Percentiles rank a stretch among this genome's conserved stretches.
These are phyloP conservation scores for Smittia aterrima DNA, from an alignment of 2,888 invertebrate genomes.

Conservation along the genomic window DNA sequence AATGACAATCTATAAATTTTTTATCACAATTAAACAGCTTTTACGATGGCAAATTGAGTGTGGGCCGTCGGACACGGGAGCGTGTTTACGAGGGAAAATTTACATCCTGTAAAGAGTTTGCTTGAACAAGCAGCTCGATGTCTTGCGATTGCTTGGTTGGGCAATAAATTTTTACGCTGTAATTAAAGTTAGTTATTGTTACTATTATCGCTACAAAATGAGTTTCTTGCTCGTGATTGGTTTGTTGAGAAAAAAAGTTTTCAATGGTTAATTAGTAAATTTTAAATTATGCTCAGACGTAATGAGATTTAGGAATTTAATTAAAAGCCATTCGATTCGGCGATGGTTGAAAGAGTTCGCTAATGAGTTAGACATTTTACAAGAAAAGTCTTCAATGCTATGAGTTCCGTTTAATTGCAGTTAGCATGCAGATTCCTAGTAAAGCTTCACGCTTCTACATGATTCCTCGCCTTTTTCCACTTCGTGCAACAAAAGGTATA, in stretches of 20 bases:
- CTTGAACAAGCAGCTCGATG: neutral
- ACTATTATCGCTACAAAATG: neutral
- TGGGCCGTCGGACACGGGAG: constrained; percentile 13
- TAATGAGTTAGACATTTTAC: no score
- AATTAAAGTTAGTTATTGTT: neutral
- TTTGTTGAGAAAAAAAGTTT: no score
- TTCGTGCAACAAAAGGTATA: constrained; percentile 4
- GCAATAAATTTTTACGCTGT: constrained; percentile 8
- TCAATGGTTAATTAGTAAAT: no score
- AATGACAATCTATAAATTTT: constrained; percentile 27
- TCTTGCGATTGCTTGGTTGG: neutral
- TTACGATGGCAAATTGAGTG: neutral
- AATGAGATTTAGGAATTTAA: no score
- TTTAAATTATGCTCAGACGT: no score
- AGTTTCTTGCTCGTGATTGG: no score
- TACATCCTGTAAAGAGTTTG: constrained; percentile 6
- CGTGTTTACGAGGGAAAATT: constrained; percentile 9
- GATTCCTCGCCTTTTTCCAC: neutral
- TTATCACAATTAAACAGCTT: constrained; percentile 9
- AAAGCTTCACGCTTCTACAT: constrained; percentile 14
- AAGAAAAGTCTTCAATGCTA: no score
- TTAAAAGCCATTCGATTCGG: no score
- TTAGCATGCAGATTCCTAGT: neutral
- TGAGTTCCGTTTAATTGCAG: no score
- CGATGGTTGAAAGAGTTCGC: no score